Base-by-base conservation (phyloP, 2,888 invertebrate genomes). In the Diloba caeruleocephala region DNA sequence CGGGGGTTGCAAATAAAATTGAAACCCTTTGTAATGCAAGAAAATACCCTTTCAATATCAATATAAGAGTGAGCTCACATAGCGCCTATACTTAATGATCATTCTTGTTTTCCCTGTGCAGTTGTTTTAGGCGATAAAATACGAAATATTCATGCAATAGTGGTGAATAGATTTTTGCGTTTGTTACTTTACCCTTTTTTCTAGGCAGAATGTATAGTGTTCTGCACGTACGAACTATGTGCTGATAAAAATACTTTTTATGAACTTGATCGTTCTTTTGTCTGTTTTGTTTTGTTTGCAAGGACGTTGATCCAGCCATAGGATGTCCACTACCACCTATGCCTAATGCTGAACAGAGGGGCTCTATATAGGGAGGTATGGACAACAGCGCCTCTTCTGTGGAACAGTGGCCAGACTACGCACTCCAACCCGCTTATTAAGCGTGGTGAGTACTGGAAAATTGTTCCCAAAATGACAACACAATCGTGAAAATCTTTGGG, bases 1-100 rank as follows among this genome's bases (percentile, higher is more conserved):
- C 38, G 78, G 74, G 80, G 75, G 67, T 74, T 71, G 68, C 81
- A 76, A 83, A 84, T 83, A 84, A 81, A 84, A 84, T 76, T 77
- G 78, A 73, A 77, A 74, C 71, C 78, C 73, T 81, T 80, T 81
- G 76, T 77, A 73, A 76, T 75, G 71, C 74, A 76, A 76, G 74
- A 77, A 75, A 67, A 77, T 78, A 74, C 69, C 71, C 68, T 72
- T 71, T 64, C 67, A 73, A 77, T 79, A 77, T 80, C 71, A 77
- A 81, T 80, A 81, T 76, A 70, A 60, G 45, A 70, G 60, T 49
- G 51, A 58, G 60, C 53, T 53, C 37, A 41, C 44, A 46, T 53
- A 43, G 51, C 46, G 38, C 43, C 44, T 48, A 46, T 53, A 55
- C 48, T 66, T 59, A 44, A 46, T 50, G 46, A 69, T 66, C 36